These are phyloP conservation scores for Brachionus plicatilis DNA, from an alignment of 1,140 invertebrate genomes.

Conservation along the genomic window DNA sequence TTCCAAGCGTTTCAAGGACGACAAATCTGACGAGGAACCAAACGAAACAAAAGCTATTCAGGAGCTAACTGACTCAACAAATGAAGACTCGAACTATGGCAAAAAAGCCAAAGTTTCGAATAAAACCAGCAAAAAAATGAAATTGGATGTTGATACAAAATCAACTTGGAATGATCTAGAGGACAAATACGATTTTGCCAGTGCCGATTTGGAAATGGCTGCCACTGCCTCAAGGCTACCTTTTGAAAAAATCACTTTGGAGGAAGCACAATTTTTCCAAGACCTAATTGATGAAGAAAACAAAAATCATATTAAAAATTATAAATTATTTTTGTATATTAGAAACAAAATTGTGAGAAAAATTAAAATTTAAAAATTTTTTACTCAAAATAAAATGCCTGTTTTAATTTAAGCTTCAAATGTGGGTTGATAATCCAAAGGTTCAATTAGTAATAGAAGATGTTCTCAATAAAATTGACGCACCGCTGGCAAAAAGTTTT, in stretches of 20 bases:
- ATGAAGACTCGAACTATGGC: not conserved
- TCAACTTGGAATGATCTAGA: not conserved
- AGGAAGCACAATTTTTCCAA: constrained; percentile 85
- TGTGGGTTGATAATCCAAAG: constrained; percentile 94
- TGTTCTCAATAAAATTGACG: constrained; percentile 63
- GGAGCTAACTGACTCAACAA: not conserved
- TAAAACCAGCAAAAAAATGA: not conserved
- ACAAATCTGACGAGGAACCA: constrained; percentile 13
- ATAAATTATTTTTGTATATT: constrained; percentile 84
- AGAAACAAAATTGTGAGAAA: constrained; percentile 71
- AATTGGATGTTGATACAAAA: not conserved
- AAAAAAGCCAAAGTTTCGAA: not conserved
- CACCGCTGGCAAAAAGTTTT: not conserved
- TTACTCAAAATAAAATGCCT: not conserved
- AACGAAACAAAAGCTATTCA: not conserved
- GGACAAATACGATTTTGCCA: not conserved
- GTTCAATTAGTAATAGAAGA: constrained; percentile 78
- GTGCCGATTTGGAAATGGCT: constrained; percentile 45
- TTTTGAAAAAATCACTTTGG: constrained; percentile 86
- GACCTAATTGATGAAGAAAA: constrained; percentile 62
- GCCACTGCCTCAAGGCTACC: constrained; percentile 67
- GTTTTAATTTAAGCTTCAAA: constrained; percentile 66
- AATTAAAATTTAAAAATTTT: no score
- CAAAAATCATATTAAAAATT: constrained; percentile 69
- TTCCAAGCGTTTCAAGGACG: not conserved